Percentiles rank a stretch among this genome's conserved stretches.
phyloP scores from a whole-genome alignment of 2,113 vertebrate genomes.

The Amblyornis subalaris region DNA sequence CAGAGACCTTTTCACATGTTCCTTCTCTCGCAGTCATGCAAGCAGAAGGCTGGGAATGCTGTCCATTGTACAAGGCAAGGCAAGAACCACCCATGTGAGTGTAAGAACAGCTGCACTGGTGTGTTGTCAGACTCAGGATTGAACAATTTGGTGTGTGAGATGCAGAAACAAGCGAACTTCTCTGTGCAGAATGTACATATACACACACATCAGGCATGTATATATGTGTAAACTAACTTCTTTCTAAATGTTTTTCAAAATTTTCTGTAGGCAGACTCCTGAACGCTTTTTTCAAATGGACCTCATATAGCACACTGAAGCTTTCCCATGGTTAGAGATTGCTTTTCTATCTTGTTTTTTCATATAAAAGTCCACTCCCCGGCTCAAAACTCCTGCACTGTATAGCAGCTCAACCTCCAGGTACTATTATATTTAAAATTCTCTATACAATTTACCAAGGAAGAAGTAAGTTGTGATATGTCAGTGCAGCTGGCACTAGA shows the following conservation, averaged over 20 bases:
- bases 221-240: not conserved
- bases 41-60: not conserved
- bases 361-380: not conserved
- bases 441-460: not conserved
- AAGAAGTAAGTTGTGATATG: not conserved
- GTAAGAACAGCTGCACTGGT: not conserved
- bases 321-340: not conserved
- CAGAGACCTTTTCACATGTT: not conserved
- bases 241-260: not conserved
- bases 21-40: not conserved
- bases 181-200: not conserved
- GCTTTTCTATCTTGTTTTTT: not conserved
- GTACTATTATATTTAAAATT: not conserved
- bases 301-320: not conserved
- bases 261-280: not conserved
- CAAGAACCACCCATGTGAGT: not conserved
- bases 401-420: not conserved
- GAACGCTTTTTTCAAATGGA: not conserved
- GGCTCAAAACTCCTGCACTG: not conserved
- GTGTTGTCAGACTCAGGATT: not conserved
- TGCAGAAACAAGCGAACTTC: not conserved
- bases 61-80: not conserved
- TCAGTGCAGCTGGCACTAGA: not conserved
- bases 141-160: not conserved
- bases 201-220: too few species aligned